Conservation (phyloP, 1,140 invertebrate species). For the Ceratina japonica region DNA sequence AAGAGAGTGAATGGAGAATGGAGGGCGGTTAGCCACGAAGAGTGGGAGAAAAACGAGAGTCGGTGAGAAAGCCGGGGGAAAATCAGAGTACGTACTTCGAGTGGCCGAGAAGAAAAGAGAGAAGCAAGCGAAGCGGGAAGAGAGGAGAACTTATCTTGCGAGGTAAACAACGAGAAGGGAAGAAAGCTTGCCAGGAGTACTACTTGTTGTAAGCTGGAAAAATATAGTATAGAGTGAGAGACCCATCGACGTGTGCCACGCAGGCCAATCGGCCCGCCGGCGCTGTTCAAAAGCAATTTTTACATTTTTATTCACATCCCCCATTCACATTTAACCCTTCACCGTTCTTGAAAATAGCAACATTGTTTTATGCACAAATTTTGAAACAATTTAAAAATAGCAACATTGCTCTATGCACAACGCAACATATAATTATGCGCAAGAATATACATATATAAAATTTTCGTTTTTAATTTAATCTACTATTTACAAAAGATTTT, state of each 20-base stretch:
- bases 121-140: slow-evolving; percentile 61
- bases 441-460: too few species aligned
- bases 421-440: too few species aligned
- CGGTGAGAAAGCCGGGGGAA: slow-evolving; percentile 29
- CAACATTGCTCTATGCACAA: too few species aligned
- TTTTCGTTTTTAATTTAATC: too few species aligned
- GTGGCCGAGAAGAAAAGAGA: slow-evolving; percentile 64
- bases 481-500: too few species aligned
- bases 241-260: slow-evolving; percentile 16
- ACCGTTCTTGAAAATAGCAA: not conserved
- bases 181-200: slow-evolving; percentile 69
- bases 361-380: too few species aligned
- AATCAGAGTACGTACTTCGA: slow-evolving; percentile 52
- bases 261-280: slow-evolving; percentile 3
- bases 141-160: slow-evolving; percentile 58
- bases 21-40: slow-evolving; percentile 17
- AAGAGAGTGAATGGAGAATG: slow-evolving; percentile 27
- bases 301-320: not conserved
- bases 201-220: slow-evolving; percentile 73
- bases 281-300: slow-evolving; percentile 25
- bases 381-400: too few species aligned
- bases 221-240: slow-evolving; percentile 48
- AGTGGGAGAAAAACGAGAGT: not conserved
- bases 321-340: not conserved
- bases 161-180: slow-evolving; percentile 65